phyloP scores from a whole-genome alignment of 2,113 vertebrate genomes.

The Tapirus terrestris region DNA sequence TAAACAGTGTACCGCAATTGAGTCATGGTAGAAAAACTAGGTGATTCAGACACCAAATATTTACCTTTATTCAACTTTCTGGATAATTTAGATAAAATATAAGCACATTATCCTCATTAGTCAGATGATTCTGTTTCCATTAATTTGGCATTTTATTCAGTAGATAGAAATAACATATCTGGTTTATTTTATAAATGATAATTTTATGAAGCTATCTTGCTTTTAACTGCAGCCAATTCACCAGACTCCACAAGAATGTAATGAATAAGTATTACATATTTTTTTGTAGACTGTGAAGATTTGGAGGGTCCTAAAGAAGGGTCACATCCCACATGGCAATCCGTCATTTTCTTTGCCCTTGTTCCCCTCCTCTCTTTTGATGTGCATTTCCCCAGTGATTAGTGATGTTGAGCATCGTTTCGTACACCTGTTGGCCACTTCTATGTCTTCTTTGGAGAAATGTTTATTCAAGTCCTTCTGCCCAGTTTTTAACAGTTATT shows the following conservation, averaged over 20 bases:
- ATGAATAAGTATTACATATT: not conserved
- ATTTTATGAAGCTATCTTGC: not conserved
- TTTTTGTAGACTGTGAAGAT: not conserved
- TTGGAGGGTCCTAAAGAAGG: not conserved
- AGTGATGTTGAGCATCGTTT: not conserved
- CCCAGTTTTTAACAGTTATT: not conserved
- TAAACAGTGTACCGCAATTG: not conserved
- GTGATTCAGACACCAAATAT: not conserved
- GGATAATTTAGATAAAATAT: slow-evolving; percentile 22
- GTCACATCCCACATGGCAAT: not conserved
- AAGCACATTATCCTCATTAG: not conserved
- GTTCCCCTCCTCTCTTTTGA: not conserved
- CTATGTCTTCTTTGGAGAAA: not conserved
- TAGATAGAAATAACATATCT: not conserved
- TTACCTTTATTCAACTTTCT: not conserved
- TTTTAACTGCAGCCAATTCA: not conserved
- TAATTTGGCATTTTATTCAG: not conserved
- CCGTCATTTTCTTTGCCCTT: not conserved
- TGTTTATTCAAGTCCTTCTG: not conserved
- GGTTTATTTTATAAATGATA: slow-evolving; percentile 1
- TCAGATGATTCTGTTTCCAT: not conserved
- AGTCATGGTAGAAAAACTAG: not conserved
- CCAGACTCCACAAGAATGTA: not conserved
- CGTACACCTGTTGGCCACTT: not conserved
- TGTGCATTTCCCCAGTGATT: not conserved